These are phyloP conservation scores for Parauchenoglanis ngamensis DNA, from an alignment of 2,797 vertebrate genomes.

Conservation along the genomic window DNA sequence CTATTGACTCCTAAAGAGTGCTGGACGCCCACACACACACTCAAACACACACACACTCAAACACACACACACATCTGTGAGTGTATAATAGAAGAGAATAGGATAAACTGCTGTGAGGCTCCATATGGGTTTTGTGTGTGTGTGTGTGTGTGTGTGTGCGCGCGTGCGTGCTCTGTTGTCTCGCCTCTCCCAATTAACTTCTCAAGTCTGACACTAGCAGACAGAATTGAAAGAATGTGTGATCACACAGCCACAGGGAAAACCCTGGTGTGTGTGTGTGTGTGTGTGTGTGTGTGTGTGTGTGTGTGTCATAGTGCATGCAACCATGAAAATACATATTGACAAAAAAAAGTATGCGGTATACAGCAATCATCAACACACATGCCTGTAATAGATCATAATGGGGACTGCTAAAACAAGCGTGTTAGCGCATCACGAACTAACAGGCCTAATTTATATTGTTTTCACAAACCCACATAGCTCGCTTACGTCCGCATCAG, in stretches of 20 bases:
- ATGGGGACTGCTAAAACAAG: not conserved
- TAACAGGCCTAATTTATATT: not conserved
- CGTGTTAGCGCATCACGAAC: not conserved
- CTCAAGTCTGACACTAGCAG: constrained; percentile 68
- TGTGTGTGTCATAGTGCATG: not conserved
- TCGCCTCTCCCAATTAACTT: constrained; percentile 76
- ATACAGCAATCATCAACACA: not conserved
- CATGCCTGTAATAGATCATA: not conserved
- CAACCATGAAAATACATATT: not conserved
- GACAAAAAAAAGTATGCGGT: constrained; percentile 3
- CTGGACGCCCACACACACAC: constrained; percentile 20
- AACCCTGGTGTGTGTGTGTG: constrained; percentile 12
- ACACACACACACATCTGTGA: not conserved
- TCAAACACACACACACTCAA: constrained; percentile 1
- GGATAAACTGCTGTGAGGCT: constrained; percentile 5
- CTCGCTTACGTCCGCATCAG: too few relatives aligned
- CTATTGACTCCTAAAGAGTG: constrained; percentile 33
- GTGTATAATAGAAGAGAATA: constrained; percentile 20
- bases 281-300: constrained; percentile 19
- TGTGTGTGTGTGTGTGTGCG: constrained; percentile 39
- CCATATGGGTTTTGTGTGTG: constrained; percentile 24
- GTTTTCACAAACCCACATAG: not conserved
- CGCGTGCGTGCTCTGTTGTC: constrained; percentile 49
- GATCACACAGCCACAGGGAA: constrained; percentile 67
- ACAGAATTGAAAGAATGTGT: constrained; percentile 43